Conservation (phyloP, 2,888 invertebrate genomes). For the Ceraclea dissimilis region DNA sequence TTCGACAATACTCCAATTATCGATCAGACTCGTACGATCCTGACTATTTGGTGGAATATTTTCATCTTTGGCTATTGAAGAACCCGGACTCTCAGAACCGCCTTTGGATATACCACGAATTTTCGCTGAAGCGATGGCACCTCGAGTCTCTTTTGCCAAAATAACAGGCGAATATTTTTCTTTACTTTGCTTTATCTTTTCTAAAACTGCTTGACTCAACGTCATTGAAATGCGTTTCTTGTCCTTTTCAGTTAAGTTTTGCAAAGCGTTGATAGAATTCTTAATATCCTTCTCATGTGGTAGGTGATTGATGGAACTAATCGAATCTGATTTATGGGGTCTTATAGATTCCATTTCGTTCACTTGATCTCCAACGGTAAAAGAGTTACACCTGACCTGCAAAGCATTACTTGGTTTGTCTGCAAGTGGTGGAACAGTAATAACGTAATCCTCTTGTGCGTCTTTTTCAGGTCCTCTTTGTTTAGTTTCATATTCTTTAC, state of each 20-base stretch:
- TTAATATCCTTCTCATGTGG: slow-evolving; percentile 42
- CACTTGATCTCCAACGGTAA: slow-evolving; percentile 41
- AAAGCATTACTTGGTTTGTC: slow-evolving; percentile 35
- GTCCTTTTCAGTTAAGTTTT: slow-evolving; percentile 54
- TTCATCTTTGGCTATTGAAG: neutral
- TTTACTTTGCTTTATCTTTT: slow-evolving; percentile 50
- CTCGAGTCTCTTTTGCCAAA: slow-evolving; percentile 52
- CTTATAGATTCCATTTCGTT: slow-evolving; percentile 35
- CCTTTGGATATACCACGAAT: slow-evolving; percentile 34
- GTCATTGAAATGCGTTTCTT: slow-evolving; percentile 66
- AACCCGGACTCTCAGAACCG: neutral
- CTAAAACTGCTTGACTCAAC: slow-evolving; percentile 64
- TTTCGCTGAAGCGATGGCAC: slow-evolving; percentile 50
- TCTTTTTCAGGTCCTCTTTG: slow-evolving; percentile 35
- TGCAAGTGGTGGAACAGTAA: slow-evolving; percentile 49
- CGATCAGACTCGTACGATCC: neutral
- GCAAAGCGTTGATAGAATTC: slow-evolving; percentile 37
- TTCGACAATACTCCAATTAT: slow-evolving; percentile 40
- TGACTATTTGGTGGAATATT: neutral
- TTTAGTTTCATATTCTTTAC: slow-evolving; percentile 47
- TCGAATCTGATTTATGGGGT: slow-evolving; percentile 49
- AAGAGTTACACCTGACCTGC: slow-evolving; percentile 53
- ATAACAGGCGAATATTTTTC: slow-evolving; percentile 35
- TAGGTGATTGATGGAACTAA: slow-evolving; percentile 45
- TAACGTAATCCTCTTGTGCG: slow-evolving; percentile 46